Evolutionary conservation across 2,797 vertebrate species (phyloP), one percentile per base, ranked within the genome.

Genomic region (Craterocephalus amniculus): DNA sequence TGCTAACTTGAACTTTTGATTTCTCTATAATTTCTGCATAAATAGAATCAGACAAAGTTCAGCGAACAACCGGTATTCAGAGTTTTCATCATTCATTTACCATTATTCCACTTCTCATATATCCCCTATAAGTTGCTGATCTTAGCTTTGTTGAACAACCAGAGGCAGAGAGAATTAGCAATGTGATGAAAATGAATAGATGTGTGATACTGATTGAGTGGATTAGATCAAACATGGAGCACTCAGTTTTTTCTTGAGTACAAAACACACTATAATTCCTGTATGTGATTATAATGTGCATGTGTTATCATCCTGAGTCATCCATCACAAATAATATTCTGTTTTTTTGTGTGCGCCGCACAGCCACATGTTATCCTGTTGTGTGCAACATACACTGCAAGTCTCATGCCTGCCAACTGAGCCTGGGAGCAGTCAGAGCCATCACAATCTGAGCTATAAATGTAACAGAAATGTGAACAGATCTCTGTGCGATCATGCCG

Each of bases 311-410:
- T 43, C 8, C 10, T n/a, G 14, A 66, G 0, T 35, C 16, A 27
- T 29, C 26, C 24, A 54, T 54, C 13, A 29, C 14, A 29, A 29
- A 8, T 54, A 13, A 54, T 18, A 27, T 54, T 67, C 14, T 4
- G 9, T 54, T 43, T 74, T n/a, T 63, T 22, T 51, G 40, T 31
- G 12, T 38, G 57, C 5, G 11, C 20, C 43, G 20, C 27, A 64
- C 52, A 45, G 43, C 43, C 29, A 43, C 74, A 49, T 29, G 61
- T 76, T 76, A 78, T 81, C 74, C 70, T 14, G 20, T 63, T 14
- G 20, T 63, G 31, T 67, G 65, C 74, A 75, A 58, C 38, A 31
- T 55, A 65, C 40, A 45, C 26, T 58, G 66, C 55, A 79, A 76
- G 70, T 73, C 74, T 76, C n/a, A 27, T 4, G n/a, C 24, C 18